Evolutionary conservation across 2,113 vertebrate species (phyloP).

Genomic region (Steatornis caripensis): DNA sequence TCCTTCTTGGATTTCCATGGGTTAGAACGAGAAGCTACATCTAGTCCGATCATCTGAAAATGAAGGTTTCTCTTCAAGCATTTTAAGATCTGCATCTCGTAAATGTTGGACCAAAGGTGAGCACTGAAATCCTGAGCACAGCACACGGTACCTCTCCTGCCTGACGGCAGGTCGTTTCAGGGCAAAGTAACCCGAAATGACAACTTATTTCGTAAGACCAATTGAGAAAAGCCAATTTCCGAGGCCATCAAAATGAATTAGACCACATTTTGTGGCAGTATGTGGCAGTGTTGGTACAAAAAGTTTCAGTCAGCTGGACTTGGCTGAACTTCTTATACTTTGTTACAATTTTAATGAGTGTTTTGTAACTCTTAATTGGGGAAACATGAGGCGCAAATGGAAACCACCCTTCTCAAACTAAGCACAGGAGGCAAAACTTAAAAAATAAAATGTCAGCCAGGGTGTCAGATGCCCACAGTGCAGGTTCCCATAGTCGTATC

Average conservation of each 20-base stretch:
- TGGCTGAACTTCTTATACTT: slow-evolving; percentile 19
- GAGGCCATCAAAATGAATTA: not conserved
- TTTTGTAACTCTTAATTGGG: slow-evolving; percentile 51
- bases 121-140: not conserved
- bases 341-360: not conserved
- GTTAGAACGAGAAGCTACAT: not conserved
- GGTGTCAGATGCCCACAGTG: not conserved
- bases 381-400: not conserved
- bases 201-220: not conserved
- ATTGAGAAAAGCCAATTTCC: not conserved
- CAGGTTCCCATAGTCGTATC: not conserved
- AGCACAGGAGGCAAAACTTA: not conserved
- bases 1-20: not conserved
- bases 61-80: not conserved
- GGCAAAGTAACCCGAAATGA: not conserved
- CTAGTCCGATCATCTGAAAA: not conserved
- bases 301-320: not conserved
- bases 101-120: not conserved
- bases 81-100: not conserved
- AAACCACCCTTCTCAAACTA: not conserved
- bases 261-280: not conserved
- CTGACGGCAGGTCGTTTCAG: not conserved
- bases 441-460: not conserved
- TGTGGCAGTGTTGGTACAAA: not conserved
- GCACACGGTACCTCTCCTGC: not conserved